Evolutionary conservation across 1,140 invertebrate genomes (phyloP).

Genomic region (Bilobella aurantiaca): DNA sequence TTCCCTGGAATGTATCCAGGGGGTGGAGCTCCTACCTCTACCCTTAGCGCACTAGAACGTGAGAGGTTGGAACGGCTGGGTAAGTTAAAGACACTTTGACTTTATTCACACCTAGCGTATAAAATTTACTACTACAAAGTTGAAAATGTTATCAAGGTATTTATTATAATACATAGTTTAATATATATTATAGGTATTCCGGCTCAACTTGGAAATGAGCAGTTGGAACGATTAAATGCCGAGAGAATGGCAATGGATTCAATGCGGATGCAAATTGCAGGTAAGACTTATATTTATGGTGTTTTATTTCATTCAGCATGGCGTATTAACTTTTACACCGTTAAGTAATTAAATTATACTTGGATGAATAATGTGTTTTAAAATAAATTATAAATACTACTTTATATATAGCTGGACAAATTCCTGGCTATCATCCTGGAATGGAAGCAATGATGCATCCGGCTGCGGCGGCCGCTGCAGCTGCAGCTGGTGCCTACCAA

Average conservation of each 20-base stretch:
- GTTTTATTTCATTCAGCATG: conserved; percentile 14
- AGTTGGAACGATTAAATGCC: conserved; percentile 46
- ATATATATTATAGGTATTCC: conserved; percentile 32
- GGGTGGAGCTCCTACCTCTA: conserved; percentile 43
- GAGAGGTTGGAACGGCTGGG: conserved; percentile 73
- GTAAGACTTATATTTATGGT: conserved; percentile 39
- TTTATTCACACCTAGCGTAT: not conserved
- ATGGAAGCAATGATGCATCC: conserved; percentile 36
- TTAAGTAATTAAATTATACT: no score
- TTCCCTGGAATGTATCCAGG: conserved; percentile 38
- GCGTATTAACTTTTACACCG: no score
- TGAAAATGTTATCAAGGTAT: not conserved
- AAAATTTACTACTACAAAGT: no score
- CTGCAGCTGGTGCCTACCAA: conserved; percentile 48
- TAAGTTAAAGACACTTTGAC: conserved; percentile 36
- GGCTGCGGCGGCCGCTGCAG: conserved; percentile 27
- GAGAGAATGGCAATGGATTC: conserved; percentile 55
- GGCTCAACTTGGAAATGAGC: conserved; percentile 22
- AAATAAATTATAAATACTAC: no score
- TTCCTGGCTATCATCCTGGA: conserved; percentile 29
- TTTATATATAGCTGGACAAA: conserved; percentile 28
- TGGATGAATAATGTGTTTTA: no score
- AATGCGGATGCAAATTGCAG: conserved; percentile 65
- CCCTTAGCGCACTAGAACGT: conserved; percentile 68
- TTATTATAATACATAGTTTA: conserved; percentile 3